These are phyloP conservation scores for Takifugu bimaculatus DNA, from an alignment of 2,113 vertebrate genomes.

Conservation along the genomic window DNA sequence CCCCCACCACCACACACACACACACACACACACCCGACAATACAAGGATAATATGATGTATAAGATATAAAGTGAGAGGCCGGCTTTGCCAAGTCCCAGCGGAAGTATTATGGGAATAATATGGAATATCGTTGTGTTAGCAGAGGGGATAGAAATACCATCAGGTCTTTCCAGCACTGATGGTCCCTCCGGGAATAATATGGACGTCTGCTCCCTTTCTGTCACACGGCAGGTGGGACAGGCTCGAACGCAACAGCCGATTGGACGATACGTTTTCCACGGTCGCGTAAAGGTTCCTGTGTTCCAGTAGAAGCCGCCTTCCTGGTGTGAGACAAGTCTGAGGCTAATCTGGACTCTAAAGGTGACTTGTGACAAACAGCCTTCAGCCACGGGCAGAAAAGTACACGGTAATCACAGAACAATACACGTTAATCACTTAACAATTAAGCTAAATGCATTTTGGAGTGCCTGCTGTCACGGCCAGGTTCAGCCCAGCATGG, in stretches of 20 bases:
- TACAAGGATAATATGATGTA: constrained; percentile 5
- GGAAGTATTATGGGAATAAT: constrained; percentile 23
- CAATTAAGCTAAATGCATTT: constrained; percentile 8
- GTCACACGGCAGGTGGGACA: constrained; percentile 24
- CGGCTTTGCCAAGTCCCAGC: constrained; percentile 8
- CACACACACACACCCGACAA: constrained; percentile 16
- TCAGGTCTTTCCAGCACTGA: constrained; percentile 23
- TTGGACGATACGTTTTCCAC: neutral
- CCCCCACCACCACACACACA: neutral
- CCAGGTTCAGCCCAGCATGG: constrained; percentile 51
- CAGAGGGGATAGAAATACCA: constrained; percentile 13
- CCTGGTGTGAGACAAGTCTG: neutral
- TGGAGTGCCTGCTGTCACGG: constrained; percentile 5
- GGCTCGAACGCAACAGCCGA: constrained; percentile 29
- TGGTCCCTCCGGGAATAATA: constrained; percentile 8
- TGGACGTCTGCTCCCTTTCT: constrained; percentile 7
- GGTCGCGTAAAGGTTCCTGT: neutral
- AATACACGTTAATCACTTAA: constrained; percentile 7
- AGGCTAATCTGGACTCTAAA: constrained; percentile 21
- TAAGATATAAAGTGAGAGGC: constrained; percentile 25
- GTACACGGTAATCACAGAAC: constrained; percentile 5
- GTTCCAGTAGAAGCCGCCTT: neutral
- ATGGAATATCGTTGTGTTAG: constrained; percentile 28
- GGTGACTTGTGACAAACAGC: neutral
- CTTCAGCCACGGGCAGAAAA: neutral